Evolutionary conservation across 2,888 invertebrate species (phyloP).

Genomic region (Hyles lineata): DNA sequence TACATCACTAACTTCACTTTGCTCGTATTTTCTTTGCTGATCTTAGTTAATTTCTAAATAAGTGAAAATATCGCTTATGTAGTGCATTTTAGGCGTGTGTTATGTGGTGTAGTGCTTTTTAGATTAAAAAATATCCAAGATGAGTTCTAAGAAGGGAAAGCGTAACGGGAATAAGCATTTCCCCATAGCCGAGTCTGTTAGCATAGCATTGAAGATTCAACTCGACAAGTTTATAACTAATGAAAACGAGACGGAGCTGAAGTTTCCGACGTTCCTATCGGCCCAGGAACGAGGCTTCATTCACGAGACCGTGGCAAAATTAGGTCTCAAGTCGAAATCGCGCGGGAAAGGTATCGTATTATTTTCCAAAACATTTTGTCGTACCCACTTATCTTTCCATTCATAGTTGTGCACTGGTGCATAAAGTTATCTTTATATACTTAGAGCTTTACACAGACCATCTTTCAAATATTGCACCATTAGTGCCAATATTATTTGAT

Average conservation of each 20-base stretch:
- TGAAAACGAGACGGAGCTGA: slow-evolving; percentile 79
- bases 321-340: slow-evolving; percentile 92
- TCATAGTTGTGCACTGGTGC: not conserved
- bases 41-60: slow-evolving; percentile 31
- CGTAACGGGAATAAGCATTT: slow-evolving; percentile 75
- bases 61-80: slow-evolving; percentile 33
- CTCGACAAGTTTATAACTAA: slow-evolving; percentile 77
- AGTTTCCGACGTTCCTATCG: slow-evolving; percentile 90
- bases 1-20: slow-evolving; percentile 9
- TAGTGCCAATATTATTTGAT: not conserved
- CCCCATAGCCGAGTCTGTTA: slow-evolving; percentile 79
- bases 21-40: slow-evolving; percentile 28
- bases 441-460: not conserved
- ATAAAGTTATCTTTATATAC: not conserved
- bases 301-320: slow-evolving; percentile 87
- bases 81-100: slow-evolving; percentile 39
- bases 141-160: slow-evolving; percentile 78
- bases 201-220: slow-evolving; percentile 79
- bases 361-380: slow-evolving; percentile 18
- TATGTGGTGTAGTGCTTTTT: slow-evolving; percentile 35
- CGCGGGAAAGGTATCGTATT: slow-evolving; percentile 88
- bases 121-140: slow-evolving; percentile 42
- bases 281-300: slow-evolving; percentile 92
- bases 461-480: not conserved
- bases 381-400: slow-evolving; percentile 1